Percentiles rank a stretch among this genome's conserved stretches.
Evolutionary conservation across 2,113 vertebrate species (phyloP).

Genomic region (Myrmecobius fasciatus): DNA sequence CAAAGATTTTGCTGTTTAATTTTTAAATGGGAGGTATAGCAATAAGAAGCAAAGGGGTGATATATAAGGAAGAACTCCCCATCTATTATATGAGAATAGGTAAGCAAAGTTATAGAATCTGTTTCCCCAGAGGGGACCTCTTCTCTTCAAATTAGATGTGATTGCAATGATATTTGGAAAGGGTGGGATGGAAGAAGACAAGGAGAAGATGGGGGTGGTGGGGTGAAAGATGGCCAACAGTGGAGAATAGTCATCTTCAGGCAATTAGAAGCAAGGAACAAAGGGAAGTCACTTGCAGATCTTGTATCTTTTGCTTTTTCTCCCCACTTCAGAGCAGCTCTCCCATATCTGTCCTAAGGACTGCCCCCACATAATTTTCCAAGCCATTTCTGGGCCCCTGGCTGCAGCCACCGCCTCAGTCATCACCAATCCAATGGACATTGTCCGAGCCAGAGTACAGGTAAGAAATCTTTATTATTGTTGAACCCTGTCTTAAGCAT

Average conservation of each 20-base stretch:
- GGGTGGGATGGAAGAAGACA: neutral
- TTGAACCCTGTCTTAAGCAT: neutral
- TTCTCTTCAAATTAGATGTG: neutral
- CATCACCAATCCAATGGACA: slow-evolving; percentile 98
- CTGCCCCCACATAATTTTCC: slow-evolving; percentile 95
- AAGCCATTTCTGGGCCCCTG: slow-evolving; percentile 94
- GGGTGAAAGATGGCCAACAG: neutral
- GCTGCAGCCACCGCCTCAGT: slow-evolving; percentile 95
- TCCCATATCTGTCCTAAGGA: slow-evolving; percentile 90
- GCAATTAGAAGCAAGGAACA: neutral
- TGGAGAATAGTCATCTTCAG: neutral
- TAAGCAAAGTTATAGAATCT: slow-evolving; percentile 8
- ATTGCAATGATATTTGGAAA: neutral
- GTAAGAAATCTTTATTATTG: slow-evolving; percentile 78
- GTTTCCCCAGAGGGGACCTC: neutral
- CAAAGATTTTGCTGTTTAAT: neutral
- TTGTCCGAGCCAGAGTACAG: slow-evolving; percentile 96
- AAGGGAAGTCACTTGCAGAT: neutral
- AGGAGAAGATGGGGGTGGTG: neutral
- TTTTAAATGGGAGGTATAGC: neutral
- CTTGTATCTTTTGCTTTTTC: slow-evolving; percentile 55
- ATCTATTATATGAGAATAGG: slow-evolving; percentile 5
- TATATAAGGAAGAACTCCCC: slow-evolving; percentile 11
- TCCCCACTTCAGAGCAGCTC: slow-evolving; percentile 89
- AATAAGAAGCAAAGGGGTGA: neutral